These are phyloP conservation scores for Drosophila rhopaloa DNA, from an alignment of 1,140 invertebrate species.

Conservation along the genomic window DNA sequence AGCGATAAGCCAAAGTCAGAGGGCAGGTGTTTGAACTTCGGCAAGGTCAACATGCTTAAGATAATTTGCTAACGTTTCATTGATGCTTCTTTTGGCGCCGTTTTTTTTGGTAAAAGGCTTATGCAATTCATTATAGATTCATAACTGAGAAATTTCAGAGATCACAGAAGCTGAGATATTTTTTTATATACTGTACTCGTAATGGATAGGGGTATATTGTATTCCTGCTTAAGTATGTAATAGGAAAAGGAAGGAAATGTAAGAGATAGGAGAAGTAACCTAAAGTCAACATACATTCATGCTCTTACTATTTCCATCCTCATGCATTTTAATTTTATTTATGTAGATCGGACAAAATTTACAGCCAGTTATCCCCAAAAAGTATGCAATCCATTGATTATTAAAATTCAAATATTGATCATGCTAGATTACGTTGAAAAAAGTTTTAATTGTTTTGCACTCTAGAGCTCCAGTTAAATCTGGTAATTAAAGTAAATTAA, in stretches of 20 bases:
- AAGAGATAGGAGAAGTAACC: neutral
- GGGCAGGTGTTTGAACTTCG: slow-evolving; percentile 77
- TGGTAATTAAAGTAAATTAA: slow-evolving; percentile 22
- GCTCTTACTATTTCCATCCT: no score
- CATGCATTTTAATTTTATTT: neutral
- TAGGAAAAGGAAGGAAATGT: neutral
- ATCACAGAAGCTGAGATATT: neutral
- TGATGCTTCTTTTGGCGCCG: slow-evolving; percentile 5
- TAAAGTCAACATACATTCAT: no score
- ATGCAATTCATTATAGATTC: slow-evolving; percentile 12
- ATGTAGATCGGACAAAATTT: neutral
- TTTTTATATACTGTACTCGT: neutral
- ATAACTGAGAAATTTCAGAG: neutral
- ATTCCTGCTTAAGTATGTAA: neutral
- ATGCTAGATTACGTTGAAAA: neutral
- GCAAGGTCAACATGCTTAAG: slow-evolving; percentile 60
- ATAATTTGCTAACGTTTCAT: slow-evolving; percentile 41
- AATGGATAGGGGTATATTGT: neutral
- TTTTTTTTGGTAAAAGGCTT: slow-evolving; percentile 9
- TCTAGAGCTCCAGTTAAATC: neutral
- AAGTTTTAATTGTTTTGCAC: neutral
- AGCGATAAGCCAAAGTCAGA: slow-evolving; percentile 71
- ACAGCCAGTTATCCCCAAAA: neutral
- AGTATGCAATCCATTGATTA: neutral
- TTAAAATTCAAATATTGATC: neutral